These are phyloP conservation scores for Danionella cerebrum DNA, from an alignment of 2,113 vertebrate genomes.

Conservation along the genomic window DNA sequence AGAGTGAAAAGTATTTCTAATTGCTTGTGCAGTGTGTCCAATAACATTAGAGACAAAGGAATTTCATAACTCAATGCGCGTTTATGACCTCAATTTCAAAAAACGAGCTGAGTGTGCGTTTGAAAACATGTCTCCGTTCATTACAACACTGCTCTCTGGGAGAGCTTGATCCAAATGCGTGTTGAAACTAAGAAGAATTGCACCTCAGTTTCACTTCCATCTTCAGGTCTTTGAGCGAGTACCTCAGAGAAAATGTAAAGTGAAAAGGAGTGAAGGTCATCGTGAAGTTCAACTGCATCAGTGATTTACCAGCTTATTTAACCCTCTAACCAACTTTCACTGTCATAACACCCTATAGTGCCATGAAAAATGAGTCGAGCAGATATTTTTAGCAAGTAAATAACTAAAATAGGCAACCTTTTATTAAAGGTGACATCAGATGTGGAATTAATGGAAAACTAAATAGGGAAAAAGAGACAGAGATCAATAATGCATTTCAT, in stretches of 20 bases:
- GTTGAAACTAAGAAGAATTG: neutral
- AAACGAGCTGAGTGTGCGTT: neutral
- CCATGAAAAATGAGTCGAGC: too few relatives aligned
- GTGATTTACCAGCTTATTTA: neutral
- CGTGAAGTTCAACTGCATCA: neutral
- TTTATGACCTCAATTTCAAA: neutral
- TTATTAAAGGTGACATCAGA: neutral
- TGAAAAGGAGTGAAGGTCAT: neutral
- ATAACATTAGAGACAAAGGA: neutral
- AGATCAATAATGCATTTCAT: neutral
- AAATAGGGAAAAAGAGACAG: neutral
- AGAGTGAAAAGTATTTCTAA: conserved; percentile 5
- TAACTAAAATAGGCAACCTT: neutral
- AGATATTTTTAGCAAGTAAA: too few relatives aligned
- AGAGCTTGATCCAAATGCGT: neutral
- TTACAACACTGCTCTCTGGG: neutral
- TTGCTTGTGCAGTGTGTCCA: neutral
- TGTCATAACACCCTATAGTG: conserved; percentile 6
- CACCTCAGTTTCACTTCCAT: neutral
- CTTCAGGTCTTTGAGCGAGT: neutral
- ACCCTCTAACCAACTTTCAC: conserved; percentile 11
- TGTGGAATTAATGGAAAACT: neutral
- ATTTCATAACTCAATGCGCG: neutral
- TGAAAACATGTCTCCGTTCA: neutral
- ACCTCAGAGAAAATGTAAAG: neutral